Evolutionary conservation across 1,140 invertebrate species (phyloP), one percentile per base, ranked within the genome.

Genomic region (Leptinotarsa undecemlineata): DNA sequence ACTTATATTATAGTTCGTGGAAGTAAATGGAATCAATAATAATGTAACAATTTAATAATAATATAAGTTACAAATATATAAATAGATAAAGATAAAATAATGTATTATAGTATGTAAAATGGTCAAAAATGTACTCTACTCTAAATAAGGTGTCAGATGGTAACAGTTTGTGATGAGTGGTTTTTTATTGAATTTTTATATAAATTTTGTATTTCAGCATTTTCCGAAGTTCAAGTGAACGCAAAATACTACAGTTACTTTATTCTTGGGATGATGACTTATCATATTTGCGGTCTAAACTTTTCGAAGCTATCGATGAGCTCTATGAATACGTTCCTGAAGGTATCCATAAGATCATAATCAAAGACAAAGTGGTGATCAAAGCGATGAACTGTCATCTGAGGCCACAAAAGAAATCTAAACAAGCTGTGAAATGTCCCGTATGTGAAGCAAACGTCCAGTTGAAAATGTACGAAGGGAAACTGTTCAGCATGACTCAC

Each of bases 331-430:
- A 76, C 70, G 60, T 70, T 57, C 47, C 72, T 23, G 76, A 74
- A 48, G 73, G 69, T 0, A 72, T 62, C 17, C 60, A 78, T 23
- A 78, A 80, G 70, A 78, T 83, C 13, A 47, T 80, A 20, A 80
- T 83, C 19, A 19, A 71, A 11, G 72, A 78, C 14, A 72, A 85
- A 13, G 84, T 92, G 21, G 86, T 93, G 19, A 83, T 87, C 66
- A 76, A 80, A 70, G 90, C 92, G 3, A 88, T 90, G 23, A 85
- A 88, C 68, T 94, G 93, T 80, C 93, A 94, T 84, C 86, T 94
- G 57, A 83, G 90, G 64, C 87, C 85, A 13, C 81, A 80, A 33
- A 80, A 81, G 62, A 83, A 75, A 77, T 72, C 57, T 70, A 78
- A 64, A 74, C 26, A 33, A 42, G 21, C 74, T 33, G 80, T 75